Base-by-base conservation (phyloP, 2,113 vertebrate genomes). In the Heterotis niloticus region DNA sequence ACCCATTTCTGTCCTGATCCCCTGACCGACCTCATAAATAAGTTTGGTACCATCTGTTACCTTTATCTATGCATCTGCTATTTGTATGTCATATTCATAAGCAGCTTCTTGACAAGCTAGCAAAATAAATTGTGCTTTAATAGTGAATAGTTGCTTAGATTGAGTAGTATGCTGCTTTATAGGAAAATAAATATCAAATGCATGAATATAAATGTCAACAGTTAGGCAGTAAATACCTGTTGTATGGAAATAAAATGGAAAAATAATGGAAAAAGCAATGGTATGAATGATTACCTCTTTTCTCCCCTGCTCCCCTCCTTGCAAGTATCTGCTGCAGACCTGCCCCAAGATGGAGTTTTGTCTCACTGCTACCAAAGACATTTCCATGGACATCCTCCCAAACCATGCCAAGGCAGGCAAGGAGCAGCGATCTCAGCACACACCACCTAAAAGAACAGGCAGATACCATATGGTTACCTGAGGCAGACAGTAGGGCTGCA, bases 341-440 rank as follows among this genome's bases (percentile, higher is more conserved):
- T 73, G 84, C 78, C 69, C 68, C 1, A 26, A 18, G 29, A 28
- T 20, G 29, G 78, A 79, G 80, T 82, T 84, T 78, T 85, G 83
- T 82, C 79, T 86, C 76, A 77, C 87, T 79, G 82, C 77, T 78
- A 80, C 78, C 78, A 85, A 81, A 81, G 67, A 76, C 82, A 83
- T 88, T 83, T 84, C 88, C 87, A 83, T 83, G 83, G 75, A 79
- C 88, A 84, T 85, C 82, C 78, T 81, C 80, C 79, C 10, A 64
- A 86, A 87, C 84, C 86, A 91, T 89, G 86, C 85, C 89, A 86
- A 75, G 80, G 75, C 75, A 81, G 83, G 81, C 82, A 66, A 83
- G 73, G 74, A 85, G 84, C 78, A 84, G 82, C 82, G 62, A 80
- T 80, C 54, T 60, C 67, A 11, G 51, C 28, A 59, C 12, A 75